These are phyloP conservation scores for Callocephalon fimbriatum DNA, from an alignment of 2,113 vertebrate genomes.

Conservation along the genomic window DNA sequence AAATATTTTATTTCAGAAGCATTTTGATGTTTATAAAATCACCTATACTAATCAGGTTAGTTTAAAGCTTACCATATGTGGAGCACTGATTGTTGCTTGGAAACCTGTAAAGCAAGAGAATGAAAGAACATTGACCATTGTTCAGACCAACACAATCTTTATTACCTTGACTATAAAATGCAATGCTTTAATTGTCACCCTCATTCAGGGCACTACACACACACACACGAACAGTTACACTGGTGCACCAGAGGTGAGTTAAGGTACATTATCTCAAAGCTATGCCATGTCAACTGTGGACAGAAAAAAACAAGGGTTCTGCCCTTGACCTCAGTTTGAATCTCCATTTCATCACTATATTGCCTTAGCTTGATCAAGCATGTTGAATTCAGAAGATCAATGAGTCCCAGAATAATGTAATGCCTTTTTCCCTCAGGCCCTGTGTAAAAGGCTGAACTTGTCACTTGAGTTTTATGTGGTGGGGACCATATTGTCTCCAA, in stretches of 20 bases:
- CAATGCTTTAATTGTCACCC: not conserved
- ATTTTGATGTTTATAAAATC: not conserved
- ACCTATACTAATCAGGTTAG: not conserved
- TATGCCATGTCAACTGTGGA: fast-evolving
- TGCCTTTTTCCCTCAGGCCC: not conserved
- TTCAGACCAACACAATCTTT: not conserved
- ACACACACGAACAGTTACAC: not conserved
- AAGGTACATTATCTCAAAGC: not conserved
- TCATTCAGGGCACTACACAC: not conserved
- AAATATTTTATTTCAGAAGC: not conserved
- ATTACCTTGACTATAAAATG: not conserved
- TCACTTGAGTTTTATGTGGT: not conserved
- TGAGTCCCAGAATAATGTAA: not conserved
- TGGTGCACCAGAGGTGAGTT: not conserved
- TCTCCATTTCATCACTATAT: not conserved
- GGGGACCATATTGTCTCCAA: not conserved
- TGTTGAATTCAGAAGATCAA: not conserved
- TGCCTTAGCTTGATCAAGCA: not conserved
- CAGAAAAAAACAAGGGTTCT: not conserved
- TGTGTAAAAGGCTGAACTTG: not conserved
- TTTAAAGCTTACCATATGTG: constrained; percentile 92
- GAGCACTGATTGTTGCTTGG: constrained; percentile 99
- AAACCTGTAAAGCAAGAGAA: constrained; percentile 85
- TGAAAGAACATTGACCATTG: not conserved
- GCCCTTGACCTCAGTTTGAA: not conserved